A percentile compares a stretch with the other conserved stretches of the same genome.
phyloP scores from a whole-genome alignment of 2,113 vertebrate species.

The Hypomesus transpacificus region DNA sequence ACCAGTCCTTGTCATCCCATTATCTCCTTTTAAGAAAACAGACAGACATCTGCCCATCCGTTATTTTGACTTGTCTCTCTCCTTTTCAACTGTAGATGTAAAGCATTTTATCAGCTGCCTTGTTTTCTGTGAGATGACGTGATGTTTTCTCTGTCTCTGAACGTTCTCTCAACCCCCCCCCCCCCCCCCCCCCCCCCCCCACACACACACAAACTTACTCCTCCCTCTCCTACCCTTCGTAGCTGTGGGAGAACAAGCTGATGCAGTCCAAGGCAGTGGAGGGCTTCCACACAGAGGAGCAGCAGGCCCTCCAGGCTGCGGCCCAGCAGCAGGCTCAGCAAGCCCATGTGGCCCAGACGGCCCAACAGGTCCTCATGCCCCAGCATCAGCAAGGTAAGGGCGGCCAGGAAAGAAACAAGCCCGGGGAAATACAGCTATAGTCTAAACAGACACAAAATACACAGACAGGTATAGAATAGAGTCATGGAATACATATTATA shows the following conservation, averaged over 20 bases:
- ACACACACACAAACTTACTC: not conserved
- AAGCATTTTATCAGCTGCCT: too few species aligned
- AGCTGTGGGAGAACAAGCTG: constrained; percentile 98
- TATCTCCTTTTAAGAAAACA: too few species aligned
- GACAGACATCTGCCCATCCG: too few species aligned
- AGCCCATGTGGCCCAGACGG: constrained; percentile 72
- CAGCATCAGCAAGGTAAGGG: constrained; percentile 83
- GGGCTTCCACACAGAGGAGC: constrained; percentile 96
- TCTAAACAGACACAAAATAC: too few species aligned
- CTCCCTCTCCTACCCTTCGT: not conserved
- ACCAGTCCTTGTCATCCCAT: too few species aligned
- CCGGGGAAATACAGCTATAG: too few species aligned
- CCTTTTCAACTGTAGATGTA: too few species aligned
- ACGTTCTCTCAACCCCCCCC: not conserved
- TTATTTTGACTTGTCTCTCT: too few species aligned
- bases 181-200: not conserved
- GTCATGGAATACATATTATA: too few species aligned
- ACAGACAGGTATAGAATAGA: too few species aligned
- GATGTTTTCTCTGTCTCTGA: not conserved
- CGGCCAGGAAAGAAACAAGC: too few species aligned
- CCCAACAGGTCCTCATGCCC: constrained; percentile 81
- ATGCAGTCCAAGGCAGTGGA: constrained; percentile 98
- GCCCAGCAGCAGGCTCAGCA: constrained; percentile 80
- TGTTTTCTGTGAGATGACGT: too few species aligned
- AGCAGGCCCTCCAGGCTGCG: constrained; percentile 84